Evolutionary conservation across 1,140 invertebrate species (phyloP), one percentile per base, ranked within the genome.

Genomic region (Brachionus koreanus): DNA sequence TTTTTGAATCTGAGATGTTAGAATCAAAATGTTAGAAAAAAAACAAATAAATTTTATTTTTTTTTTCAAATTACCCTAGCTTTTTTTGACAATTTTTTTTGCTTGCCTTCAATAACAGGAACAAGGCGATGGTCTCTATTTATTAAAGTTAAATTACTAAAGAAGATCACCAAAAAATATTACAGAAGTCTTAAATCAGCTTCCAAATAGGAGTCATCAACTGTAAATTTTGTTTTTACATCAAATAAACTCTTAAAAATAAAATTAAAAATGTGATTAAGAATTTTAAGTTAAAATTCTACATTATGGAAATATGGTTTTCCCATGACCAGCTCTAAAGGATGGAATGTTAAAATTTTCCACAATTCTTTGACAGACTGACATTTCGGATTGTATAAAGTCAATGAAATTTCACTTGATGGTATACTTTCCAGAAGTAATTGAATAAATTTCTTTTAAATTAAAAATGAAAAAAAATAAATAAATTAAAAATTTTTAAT

Each of bases 281-380:
- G 16, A 46, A 74, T 42, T n/a, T 12, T 42, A 37, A 13, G 5
- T 7, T n/a, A 16, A 16, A 49, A 12, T 5, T 9, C 6, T 37
- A 69, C 74, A 29, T 42, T 61, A 35, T 79, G 76, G 23, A 61
- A 61, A 79, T 79, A 79, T 39, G 49, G 76, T 65, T 79, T 79
- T 23, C 61, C 49, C 76, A 79, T 79, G 25, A 79, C 57, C 9
- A 61, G 7, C n/a, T 79, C 76, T 29, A 79, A 43, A 9, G 61
- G 49, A 37, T 79, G 76, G 25, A 79, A 79, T 42, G 76, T 79
- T 19, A 61, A 39, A 63, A 79, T 79, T 79, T 79, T 79, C 76
- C 76, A 79, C 10, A 42, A 12, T 43, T 79, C 76, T 65, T 79
- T 79, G 5, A 79, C 76, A 7, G 49, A 42, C n/a, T 61, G 35